A percentile compares a stretch with the other conserved stretches of the same genome.
phyloP scores from a whole-genome alignment of 2,888 invertebrate species.

The Morpho helenor region DNA sequence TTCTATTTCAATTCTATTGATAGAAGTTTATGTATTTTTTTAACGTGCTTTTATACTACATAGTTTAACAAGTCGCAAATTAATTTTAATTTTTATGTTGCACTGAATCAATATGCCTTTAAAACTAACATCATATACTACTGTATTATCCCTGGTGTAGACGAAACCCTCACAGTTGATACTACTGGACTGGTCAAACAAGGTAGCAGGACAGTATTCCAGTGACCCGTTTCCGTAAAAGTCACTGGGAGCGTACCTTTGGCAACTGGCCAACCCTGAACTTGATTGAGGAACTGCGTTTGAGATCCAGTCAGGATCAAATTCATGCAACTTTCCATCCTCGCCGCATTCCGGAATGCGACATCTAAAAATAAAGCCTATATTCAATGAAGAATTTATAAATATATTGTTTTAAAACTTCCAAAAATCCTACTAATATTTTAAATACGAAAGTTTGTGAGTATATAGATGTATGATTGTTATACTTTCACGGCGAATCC shows the following conservation, averaged over 20 bases:
- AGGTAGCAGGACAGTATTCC: conserved; percentile 42
- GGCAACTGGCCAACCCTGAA: conserved; percentile 55
- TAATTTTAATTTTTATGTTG: too few relatives aligned
- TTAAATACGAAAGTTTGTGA: too few relatives aligned
- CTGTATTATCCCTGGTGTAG: conserved; percentile 32
- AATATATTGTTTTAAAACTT: not conserved
- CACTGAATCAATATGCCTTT: too few relatives aligned
- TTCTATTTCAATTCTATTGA: too few relatives aligned
- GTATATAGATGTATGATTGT: too few relatives aligned
- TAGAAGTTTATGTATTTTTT: too few relatives aligned
- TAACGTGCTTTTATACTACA: too few relatives aligned
- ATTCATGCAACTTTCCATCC: conserved; percentile 28
- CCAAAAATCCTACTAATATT: not conserved
- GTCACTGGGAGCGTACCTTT: conserved; percentile 41
- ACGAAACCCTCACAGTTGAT: conserved; percentile 32
- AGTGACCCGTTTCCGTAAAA: conserved; percentile 29
- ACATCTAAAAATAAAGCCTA: conserved; percentile 44
- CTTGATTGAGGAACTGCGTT: conserved; percentile 48
- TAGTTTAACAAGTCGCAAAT: too few relatives aligned
- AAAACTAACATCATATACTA: conserved; percentile 36
- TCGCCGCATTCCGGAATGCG: conserved; percentile 60
- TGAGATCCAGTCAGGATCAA: conserved; percentile 46
- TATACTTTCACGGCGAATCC: too few relatives aligned
- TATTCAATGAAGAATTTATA: conserved; percentile 70
- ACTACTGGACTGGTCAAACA: conserved; percentile 36